Conservation (phyloP, 2,888 invertebrate genomes). For the Physocephala rufipes region DNA sequence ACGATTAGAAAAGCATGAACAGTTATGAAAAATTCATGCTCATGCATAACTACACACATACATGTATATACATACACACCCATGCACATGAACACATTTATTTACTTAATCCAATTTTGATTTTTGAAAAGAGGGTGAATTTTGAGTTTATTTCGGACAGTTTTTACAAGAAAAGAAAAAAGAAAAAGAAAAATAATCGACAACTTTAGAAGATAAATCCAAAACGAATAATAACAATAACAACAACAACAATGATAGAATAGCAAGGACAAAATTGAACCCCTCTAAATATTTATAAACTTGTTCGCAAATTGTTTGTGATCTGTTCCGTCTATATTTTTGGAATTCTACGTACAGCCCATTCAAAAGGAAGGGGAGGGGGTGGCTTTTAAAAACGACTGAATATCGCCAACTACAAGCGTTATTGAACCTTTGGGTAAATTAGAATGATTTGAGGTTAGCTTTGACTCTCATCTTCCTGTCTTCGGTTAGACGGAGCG, state of each 20-base stretch:
- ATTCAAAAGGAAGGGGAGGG: too few relatives aligned
- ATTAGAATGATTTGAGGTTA: background rate
- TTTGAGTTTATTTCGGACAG: slow-evolving; percentile 35
- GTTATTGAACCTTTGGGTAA: background rate
- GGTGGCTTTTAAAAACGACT: too few relatives aligned
- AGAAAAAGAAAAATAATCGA: background rate
- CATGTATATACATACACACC: background rate
- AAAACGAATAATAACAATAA: slow-evolving; percentile 17
- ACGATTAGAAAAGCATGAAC: too few relatives aligned
- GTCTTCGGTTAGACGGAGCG: background rate
- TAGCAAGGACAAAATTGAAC: slow-evolving; percentile 15
- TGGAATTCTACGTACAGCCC: background rate
- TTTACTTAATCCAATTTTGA: slow-evolving; percentile 32
- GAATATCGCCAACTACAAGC: background rate
- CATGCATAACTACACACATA: background rate
- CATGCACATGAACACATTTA: background rate
- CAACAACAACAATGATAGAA: slow-evolving; percentile 3
- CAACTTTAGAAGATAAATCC: background rate
- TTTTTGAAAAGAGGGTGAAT: slow-evolving; percentile 27
- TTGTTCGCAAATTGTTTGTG: slow-evolving; percentile 31
- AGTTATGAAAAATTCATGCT: background rate
- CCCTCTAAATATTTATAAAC: slow-evolving; percentile 35
- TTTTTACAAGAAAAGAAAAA: slow-evolving; percentile 33
- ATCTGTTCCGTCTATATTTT: background rate
- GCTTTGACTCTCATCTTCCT: background rate